phyloP scores from a whole-genome alignment of 2,113 vertebrate species.

The Thunnus thynnus region DNA sequence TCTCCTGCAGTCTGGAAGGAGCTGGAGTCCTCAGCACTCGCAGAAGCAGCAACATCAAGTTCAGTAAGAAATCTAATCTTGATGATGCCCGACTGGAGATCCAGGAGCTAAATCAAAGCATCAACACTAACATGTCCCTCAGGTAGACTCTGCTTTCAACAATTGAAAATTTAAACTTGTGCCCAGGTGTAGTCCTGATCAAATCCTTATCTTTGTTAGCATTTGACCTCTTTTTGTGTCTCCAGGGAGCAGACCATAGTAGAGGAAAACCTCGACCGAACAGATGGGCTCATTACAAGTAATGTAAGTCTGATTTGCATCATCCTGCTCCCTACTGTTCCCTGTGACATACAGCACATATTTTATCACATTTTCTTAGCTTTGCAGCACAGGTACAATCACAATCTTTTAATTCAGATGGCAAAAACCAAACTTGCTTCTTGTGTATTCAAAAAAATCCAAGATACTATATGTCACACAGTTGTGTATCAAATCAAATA shows the following conservation, averaged over 20 bases:
- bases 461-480: neutral
- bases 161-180: neutral
- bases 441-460: neutral
- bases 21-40: neutral
- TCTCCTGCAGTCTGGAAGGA: constrained; percentile 28
- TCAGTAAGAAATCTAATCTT: constrained; percentile 54
- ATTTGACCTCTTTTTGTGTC: constrained; percentile 16
- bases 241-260: constrained; percentile 65
- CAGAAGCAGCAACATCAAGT: constrained; percentile 34
- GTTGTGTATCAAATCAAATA: neutral
- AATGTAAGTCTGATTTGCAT: constrained; percentile 36
- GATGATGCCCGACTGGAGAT: constrained; percentile 65
- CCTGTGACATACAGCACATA: neutral
- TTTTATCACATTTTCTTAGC: neutral
- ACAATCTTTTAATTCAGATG: neutral
- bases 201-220: neutral
- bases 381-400: neutral
- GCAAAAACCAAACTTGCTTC: constrained; percentile 1
- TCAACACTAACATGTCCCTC: neutral
- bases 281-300: neutral
- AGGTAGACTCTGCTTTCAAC: constrained; percentile 55
- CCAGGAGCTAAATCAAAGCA: constrained; percentile 24
- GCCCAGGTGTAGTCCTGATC: neutral
- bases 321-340: neutral
- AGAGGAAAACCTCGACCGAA: constrained; percentile 53